Conservation (phyloP, 2,888 invertebrate genomes). For the Heterodera filipjevi region DNA sequence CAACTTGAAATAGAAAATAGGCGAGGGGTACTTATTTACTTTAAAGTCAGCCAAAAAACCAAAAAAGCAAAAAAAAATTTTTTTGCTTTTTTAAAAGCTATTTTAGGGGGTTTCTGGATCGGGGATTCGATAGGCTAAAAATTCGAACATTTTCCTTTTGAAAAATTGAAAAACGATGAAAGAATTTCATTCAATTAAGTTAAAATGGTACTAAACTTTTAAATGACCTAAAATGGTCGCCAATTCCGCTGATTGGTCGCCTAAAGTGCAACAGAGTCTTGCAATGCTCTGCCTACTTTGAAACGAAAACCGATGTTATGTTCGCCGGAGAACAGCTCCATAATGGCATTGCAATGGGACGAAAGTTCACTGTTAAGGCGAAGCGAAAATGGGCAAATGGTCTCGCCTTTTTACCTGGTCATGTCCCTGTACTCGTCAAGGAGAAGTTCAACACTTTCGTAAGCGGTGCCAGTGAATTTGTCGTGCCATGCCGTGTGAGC, state of each 20-base stretch:
- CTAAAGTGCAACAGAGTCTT: no score
- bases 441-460: slow-evolving; percentile 57
- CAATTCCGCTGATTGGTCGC: no score
- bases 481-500: slow-evolving; percentile 54
- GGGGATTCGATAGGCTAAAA: no score
- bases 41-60: background rate
- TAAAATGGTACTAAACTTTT: no score
- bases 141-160: no score
- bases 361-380: slow-evolving; percentile 50
- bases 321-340: slow-evolving; percentile 55
- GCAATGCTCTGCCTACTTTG: slow-evolving; percentile 33
- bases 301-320: slow-evolving; percentile 54
- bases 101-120: no score
- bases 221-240: no score
- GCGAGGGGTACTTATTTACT: background rate
- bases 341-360: slow-evolving; percentile 56
- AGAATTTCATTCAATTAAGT: no score
- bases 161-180: no score
- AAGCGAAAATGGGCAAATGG: slow-evolving; percentile 48
- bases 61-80: no score
- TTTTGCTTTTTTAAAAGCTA: no score
- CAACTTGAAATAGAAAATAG: slow-evolving; percentile 34
- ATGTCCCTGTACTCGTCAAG: slow-evolving; percentile 59
- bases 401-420: slow-evolving; percentile 50
- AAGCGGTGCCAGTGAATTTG: slow-evolving; percentile 52